Evolutionary conservation across 1,140 invertebrate genomes (phyloP).

Genomic region (Caenorhabditis tropicalis): DNA sequence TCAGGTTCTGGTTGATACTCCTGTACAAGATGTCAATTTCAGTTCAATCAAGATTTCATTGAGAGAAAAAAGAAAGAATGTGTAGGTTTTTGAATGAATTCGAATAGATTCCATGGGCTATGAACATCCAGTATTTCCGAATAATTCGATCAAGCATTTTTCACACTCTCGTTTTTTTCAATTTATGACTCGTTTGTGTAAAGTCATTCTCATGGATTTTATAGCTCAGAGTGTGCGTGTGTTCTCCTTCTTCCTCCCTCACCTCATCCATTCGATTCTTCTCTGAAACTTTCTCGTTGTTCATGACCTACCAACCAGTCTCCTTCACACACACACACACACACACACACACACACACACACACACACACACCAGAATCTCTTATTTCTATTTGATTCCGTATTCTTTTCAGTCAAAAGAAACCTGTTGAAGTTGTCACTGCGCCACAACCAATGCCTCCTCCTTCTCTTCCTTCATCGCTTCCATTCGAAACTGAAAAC

Average conservation of each 20-base stretch:
- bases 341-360: too few relatives aligned
- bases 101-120: not conserved
- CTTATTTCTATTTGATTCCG: not conserved
- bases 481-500: conserved; percentile 31
- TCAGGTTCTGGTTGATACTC: not conserved
- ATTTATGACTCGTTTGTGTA: not conserved
- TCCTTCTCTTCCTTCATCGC: not conserved
- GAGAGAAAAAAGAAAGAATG: not conserved
- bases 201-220: conserved; percentile 27
- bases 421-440: conserved; percentile 1
- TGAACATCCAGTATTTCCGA: not conserved
- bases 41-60: conserved; percentile 12
- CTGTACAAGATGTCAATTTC: not conserved
- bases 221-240: not conserved
- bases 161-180: not conserved
- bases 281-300: conserved; percentile 29
- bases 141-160: not conserved
- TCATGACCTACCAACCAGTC: not conserved
- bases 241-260: not conserved
- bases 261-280: not conserved
- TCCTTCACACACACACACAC: too few relatives aligned
- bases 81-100: not conserved
- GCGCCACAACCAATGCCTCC: not conserved
- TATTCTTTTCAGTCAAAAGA: conserved; percentile 34
- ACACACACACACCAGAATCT: too few relatives aligned